Base-by-base conservation (phyloP, 2,888 invertebrate species). In the Mythimna loreyi region DNA sequence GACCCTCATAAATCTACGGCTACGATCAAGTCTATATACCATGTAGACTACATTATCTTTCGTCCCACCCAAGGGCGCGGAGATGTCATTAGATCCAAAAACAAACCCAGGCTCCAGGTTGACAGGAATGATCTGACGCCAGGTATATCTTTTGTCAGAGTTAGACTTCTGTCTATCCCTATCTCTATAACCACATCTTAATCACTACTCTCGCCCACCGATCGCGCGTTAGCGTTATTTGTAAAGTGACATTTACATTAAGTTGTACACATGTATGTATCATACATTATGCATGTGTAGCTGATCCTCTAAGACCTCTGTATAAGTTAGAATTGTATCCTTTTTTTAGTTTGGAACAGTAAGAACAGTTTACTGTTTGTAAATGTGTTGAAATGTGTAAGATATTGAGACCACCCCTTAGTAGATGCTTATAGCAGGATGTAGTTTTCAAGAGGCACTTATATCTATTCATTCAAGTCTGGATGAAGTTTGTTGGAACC, bases 241-340 rank as follows among this genome's bases (percentile, higher is more conserved):
- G 81, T 75, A 63, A 71, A 58, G 52, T 56, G 72, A 75, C 76
- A 74, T 75, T 71, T 66, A 83, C 76, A 79, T 76, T 73, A 62
- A 73, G 70, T 69, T 59, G 58, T 78, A 78, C 79, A 72, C 43
- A 55, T 56, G 33, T 56, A 68, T 68, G 53, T 53, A 40, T 40
- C 63, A 73, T 67, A 69, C 66, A 67, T 73, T 55, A 78, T 67
- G 49, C 63, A 58, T 55, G 13, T 23, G 40, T 52, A 58, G 55
- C 7, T 63, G 77, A 64, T 68, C 67, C 45, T 28, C 45, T 58
- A n/a, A 73, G 49, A n/a, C 33, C 19, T 30, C 52, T 56, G 72
- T 23, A 49, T 75, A 75, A 58, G 7, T 30, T n/a, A 45, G 67
- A 40, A 45, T 43, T 28, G 23, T 50, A 8, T 36, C 36, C 40